Evolutionary conservation across 2,888 invertebrate genomes (phyloP), one percentile per base, ranked within the genome.

Genomic region (Nebria brevicollis): DNA sequence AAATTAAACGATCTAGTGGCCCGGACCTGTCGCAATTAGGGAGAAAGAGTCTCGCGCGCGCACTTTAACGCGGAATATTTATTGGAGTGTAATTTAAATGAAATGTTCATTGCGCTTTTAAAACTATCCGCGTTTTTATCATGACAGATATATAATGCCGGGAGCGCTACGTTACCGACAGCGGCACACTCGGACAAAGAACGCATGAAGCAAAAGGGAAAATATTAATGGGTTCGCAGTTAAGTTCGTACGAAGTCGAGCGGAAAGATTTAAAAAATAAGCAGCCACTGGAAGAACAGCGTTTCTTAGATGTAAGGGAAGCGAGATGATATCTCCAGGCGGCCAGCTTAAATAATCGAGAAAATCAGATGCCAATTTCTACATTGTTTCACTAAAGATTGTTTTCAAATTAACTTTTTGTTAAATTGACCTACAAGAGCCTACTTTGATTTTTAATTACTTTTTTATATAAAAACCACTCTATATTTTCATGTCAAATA

Each of bases 61-160:
- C 77, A 77, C 81, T 76, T 77, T 81, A 54, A 54, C 54, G 72
- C 73, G 77, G 76, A 66, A 81, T 81, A 81, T 81, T 81, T 81
- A 81, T 81, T 81, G 81, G 81, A 77, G 81, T 73, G 77, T 81
- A 81, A 81, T 81, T 81, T 81, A 76, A 81, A 81, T 81, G 81
- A 81, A 81, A 81, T 77, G 81, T 77, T 77, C 81, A 81, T 81
- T 81, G 76, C 81, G 81, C 77, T 81, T 80, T 81, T 81, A 81
- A 76, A 81, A 81, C 81, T 81, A 81, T 81, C 77, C 77, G 66
- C 76, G 77, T 81, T 81, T 80, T 81, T 77, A 81, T 81, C 81
- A 65, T 65, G 81, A 81, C 81, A 72, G 81, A 72, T 77, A 54
- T 54, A 81, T 81, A 81, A 81, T 81, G 77, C 77, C 66, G 72